Conservation (phyloP, 2,888 invertebrate genomes). For the Epicampocera succincta region DNA sequence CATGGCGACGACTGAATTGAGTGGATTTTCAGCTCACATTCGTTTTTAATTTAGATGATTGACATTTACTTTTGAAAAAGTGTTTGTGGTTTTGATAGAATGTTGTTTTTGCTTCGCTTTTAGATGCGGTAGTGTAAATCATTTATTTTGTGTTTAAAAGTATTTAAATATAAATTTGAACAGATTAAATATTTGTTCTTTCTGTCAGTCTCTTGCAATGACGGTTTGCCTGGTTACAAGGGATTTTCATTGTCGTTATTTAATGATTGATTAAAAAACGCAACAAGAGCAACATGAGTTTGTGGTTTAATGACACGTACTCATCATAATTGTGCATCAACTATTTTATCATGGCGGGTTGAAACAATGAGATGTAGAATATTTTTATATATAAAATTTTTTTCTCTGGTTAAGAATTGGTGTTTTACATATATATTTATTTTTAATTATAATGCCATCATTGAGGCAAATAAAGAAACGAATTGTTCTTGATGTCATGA, state of each 20-base stretch:
- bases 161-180: conserved; percentile 16
- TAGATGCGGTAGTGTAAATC: conserved; percentile 24
- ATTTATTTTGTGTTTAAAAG: conserved; percentile 37
- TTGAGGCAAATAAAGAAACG: too few relatives aligned
- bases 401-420: too few relatives aligned
- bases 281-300: not conserved
- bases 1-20: conserved; percentile 16
- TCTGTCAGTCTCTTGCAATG: not conserved
- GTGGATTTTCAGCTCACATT: not conserved
- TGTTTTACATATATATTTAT: too few relatives aligned
- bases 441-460: too few relatives aligned
- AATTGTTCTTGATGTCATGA: too few relatives aligned
- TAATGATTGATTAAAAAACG: not conserved
- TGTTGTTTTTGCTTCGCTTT: conserved; percentile 6
- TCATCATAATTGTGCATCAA: conserved; percentile 14
- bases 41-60: conserved; percentile 25
- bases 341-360: not conserved
- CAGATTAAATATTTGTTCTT: not conserved
- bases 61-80: conserved; percentile 37
- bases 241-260: not conserved
- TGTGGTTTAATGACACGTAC: conserved; percentile 14
- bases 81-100: conserved; percentile 43
- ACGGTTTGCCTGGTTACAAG: not conserved
- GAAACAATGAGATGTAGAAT: too few relatives aligned
- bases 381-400: not conserved